Evolutionary conservation across 2,888 invertebrate genomes (phyloP), one percentile per base, ranked within the genome.

Genomic region (Iphiclides podalirius): DNA sequence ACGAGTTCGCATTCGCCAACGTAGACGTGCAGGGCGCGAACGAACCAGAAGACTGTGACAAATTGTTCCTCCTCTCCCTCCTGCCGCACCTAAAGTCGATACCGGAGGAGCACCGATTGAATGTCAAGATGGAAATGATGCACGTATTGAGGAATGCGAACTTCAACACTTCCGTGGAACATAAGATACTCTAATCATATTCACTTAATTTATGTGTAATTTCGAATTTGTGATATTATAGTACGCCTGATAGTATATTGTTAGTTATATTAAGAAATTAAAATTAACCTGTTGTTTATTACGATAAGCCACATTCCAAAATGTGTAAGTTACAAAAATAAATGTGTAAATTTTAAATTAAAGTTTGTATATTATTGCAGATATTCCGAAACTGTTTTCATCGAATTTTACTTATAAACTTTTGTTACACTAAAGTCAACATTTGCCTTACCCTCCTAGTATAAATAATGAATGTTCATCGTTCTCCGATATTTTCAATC

Each of bases 81-180:
- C 57, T 86, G 13, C 86, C 86, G 1, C 86, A 87, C 63, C 60
- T 88, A 20, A 86, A 79, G 55, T 64, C 78, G 0, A 70, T 88
- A 50, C 87, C 87, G 0, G 85, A 87, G 28, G 73, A 79, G 38
- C 66, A 65, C 40, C 67, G 79, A 1, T 58, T 88, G 2, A 81
- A 79, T 33, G 80, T 75, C 6, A 87, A 88, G 66, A 76, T 88
- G 75, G 83, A 87, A 49, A 55, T 88, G 42, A 80, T 88, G 85
- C 79, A 83, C 55, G 85, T 88, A 13, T 58, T 88, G 31, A 68
- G 76, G 46, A 84, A 81, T 51, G 84, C 83, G 0, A 77, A 75
- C 52, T 75, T 70, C 41, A 69, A 61, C 53, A 58, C 66, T 3
- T 54, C 55, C 20, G 64, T 66, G n/a, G 67, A 72, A 1, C 70